A percentile compares a stretch with the other conserved stretches of the same genome.
phyloP scores from a whole-genome alignment of 2,888 invertebrate genomes.

The Pterostichus niger region DNA sequence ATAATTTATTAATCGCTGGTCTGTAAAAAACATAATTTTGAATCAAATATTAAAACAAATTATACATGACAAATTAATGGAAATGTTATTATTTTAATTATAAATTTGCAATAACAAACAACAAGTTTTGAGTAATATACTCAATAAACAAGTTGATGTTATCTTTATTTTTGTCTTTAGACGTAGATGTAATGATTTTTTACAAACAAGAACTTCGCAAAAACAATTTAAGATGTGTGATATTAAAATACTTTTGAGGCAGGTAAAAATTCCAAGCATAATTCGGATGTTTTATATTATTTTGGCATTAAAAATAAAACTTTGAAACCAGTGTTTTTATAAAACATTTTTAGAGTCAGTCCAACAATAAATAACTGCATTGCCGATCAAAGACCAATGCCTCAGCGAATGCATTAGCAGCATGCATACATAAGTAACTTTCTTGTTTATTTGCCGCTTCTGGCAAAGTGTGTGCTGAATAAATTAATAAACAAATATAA shows the following conservation, averaged over 20 bases:
- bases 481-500: conserved; percentile 6
- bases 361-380: neutral
- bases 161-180: neutral
- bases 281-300: conserved; percentile 11
- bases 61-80: too few species aligned
- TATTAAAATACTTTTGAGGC: conserved; percentile 18
- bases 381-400: neutral
- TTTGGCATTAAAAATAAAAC: too few species aligned
- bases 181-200: neutral
- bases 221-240: neutral
- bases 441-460: neutral
- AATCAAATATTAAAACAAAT: too few species aligned
- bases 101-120: too few species aligned
- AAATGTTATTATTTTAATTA: too few species aligned
- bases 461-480: neutral
- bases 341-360: conserved; percentile 21
- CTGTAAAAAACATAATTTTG: too few species aligned
- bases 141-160: neutral
- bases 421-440: neutral
- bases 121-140: too few species aligned
- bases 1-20: too few species aligned
- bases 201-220: neutral
- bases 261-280: conserved; percentile 18
- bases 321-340: too few species aligned
- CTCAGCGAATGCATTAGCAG: neutral